Base-by-base conservation (phyloP, 2,113 vertebrate species). In the Hippocampus zosterae region DNA sequence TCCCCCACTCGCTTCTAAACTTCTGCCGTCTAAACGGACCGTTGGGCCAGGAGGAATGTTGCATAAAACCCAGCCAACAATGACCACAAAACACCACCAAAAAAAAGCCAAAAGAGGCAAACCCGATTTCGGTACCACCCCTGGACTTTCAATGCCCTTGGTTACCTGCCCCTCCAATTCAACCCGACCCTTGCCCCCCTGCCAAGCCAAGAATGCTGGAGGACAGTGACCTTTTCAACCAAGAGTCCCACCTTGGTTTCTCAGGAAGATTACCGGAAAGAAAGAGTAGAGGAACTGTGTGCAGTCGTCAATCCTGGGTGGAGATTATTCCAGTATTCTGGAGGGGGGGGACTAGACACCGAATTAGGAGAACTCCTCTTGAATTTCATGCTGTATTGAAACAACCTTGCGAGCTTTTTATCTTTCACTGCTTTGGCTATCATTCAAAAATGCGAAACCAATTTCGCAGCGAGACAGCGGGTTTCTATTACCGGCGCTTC, bases 41-140 rank as follows among this genome's bases (percentile, higher is more conserved):
- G 53, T 33, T 73, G 74, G 73, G 75, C 76, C 64, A 72, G 67
- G 59, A 81, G 87, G 90, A 88, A 88, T 89, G 79, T 46, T 79
- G 81, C 74, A 79, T 89, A 86, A 88, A 87, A 82, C 67, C 80
- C 65, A 29, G 50, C 69, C 85, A 86, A 92, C 91, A 92, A 92
- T 90, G 85, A 88, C 82, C 81, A 91, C 84, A 90, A 90, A 80
- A 85, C 84, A 86, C 72, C 68, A 74, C 76, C 76, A 87, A 88
- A 80, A 84, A 37, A 37, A 37, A 37, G 33, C 33, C 76, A 56
- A 33, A 77, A 77, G 62, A 74, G 75, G 85, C 84, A 72, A 84
- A 79, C 81, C 86, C 80, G 66, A 82, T 73, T 76, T 70, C 80
- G 87, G 70, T 81, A 74, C 83, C 83, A 71, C 88, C 84, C 84